Evolutionary conservation across 2,888 invertebrate species (phyloP), one percentile per base, ranked within the genome.

Genomic region (Pyrochroa serraticornis): DNA sequence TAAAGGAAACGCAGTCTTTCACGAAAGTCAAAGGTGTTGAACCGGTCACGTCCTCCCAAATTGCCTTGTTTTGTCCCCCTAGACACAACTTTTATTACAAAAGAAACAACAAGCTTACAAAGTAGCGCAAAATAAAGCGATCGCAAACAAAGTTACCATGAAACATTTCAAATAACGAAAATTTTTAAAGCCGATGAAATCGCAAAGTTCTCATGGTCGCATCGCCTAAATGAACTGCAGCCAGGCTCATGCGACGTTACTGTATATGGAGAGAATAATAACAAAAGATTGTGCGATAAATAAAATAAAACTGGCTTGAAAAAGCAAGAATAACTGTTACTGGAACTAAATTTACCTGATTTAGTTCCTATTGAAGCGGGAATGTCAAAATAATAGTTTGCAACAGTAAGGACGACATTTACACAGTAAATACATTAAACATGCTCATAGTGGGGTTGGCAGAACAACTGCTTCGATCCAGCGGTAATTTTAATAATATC

Each of bases 1-100:
- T 99, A 81, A 99, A 99, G 22, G 97, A 96, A 1, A 97, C 97
- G 76, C 95, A 95, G 78, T 98, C 96, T 71, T 95, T 96, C 63
- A 96, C 92, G 81, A 98, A 92, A 6, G 96, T 94, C 64, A 99
- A 84, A 7, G 97, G 97, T 1, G 98, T 98, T 39, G 97, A 97
- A 30, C 97, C 97, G 0, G 98, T 99, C 7, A 99, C 98, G 80
- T 99, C 99, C 79, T 99, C 99, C 98, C 99, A 99, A 70, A 97
- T 92, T 3, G 99, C 97, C 65, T 95, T 91, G 68, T 93, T 93
- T 66, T 95, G 93, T 1, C 97, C 98, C 60, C 97, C 91, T 87
- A 54, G 38, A 49, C 42, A 43, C 36, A 33, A 43, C 22, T 35
- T 33, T 7, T 75, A 5, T 60, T 71, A 67, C 30, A 62, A 36